phyloP scores from a whole-genome alignment of 2,113 vertebrate species.

The Mystacornis crossleyi region DNA sequence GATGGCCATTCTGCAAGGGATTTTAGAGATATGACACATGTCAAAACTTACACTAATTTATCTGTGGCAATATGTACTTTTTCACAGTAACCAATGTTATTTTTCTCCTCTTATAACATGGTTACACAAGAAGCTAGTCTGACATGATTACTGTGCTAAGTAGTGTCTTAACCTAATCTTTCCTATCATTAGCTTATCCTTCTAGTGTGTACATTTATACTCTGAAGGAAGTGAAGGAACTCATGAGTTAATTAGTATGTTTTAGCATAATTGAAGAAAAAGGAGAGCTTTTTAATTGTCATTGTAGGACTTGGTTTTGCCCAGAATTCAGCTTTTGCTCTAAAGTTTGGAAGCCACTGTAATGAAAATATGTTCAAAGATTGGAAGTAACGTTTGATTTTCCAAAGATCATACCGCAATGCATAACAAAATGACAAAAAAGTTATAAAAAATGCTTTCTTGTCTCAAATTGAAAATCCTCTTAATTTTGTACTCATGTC shows the following conservation, averaged over 20 bases:
- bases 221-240: not conserved
- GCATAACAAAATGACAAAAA: not conserved
- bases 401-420: not conserved
- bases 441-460: not conserved
- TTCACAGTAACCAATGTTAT: not conserved
- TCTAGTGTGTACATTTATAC: not conserved
- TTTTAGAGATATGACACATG: not conserved
- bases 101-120: not conserved
- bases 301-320: not conserved
- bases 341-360: not conserved
- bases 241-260: not conserved
- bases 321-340: not conserved
- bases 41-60: not conserved
- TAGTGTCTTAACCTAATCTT: not conserved
- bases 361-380: not conserved
- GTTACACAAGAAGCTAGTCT: not conserved
- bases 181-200: not conserved
- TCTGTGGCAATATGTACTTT: not conserved
- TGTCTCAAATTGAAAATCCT: not conserved
- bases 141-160: not conserved
- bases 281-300: not conserved
- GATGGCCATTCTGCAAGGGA: not conserved
- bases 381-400: not conserved
- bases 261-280: not conserved
- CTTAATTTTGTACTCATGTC: not conserved